Conservation (phyloP, 2,888 invertebrate genomes). For the Iselma pallidipennis region DNA sequence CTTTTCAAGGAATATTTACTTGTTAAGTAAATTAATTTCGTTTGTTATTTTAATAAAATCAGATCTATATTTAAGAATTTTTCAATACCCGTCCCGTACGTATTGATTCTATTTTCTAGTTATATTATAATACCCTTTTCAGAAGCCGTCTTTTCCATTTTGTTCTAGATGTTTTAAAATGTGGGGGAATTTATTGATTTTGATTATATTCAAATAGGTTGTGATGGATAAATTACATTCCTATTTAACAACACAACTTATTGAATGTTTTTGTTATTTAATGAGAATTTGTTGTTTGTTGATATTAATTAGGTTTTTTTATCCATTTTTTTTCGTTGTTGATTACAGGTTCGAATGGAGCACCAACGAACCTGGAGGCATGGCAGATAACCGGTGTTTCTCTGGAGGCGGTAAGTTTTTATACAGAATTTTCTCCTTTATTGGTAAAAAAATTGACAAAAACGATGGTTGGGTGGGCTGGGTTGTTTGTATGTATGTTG, state of each 20-base stretch:
- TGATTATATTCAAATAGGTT: not conserved
- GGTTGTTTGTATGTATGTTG: too few species aligned
- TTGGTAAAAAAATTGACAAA: too few species aligned
- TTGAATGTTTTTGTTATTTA: too few species aligned
- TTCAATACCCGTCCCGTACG: too few species aligned
- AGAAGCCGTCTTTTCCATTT: not conserved
- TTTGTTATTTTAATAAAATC: too few species aligned
- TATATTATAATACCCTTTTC: not conserved
- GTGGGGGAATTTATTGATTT: not conserved
- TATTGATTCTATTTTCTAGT: not conserved
- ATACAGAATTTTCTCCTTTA: too few species aligned
- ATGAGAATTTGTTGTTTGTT: not conserved
- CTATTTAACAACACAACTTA: too few species aligned
- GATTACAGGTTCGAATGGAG: constrained; percentile 64
- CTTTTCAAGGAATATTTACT: too few species aligned
- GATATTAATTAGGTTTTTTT: not conserved
- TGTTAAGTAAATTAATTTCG: too few species aligned
- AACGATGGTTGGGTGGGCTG: constrained; percentile 6
- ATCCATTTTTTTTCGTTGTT: constrained; percentile 23
- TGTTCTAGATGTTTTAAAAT: not conserved
- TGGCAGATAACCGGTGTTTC: constrained; percentile 81
- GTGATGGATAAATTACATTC: not conserved
- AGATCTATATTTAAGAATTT: not conserved
- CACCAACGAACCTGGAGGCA: constrained; percentile 66
- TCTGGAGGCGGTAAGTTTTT: constrained; percentile 72